phyloP scores from a whole-genome alignment of 2,888 invertebrate species.

The Ophion slaviceki region DNA sequence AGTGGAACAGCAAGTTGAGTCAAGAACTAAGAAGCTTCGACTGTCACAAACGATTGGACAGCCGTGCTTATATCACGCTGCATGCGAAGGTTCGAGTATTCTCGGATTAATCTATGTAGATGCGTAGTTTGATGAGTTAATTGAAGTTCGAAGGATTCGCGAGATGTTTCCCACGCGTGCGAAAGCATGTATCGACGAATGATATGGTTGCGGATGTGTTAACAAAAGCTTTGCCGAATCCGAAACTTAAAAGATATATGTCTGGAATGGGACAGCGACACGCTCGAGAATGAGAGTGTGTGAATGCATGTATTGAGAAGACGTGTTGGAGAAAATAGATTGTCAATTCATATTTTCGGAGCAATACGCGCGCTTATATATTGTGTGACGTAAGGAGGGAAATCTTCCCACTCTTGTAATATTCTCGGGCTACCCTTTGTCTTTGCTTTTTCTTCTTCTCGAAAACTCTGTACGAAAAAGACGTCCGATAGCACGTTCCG shows the following conservation, averaged over 20 bases:
- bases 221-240: conserved; percentile 56
- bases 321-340: conserved; percentile 28
- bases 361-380: neutral
- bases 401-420: too few species aligned
- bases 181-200: conserved; percentile 43
- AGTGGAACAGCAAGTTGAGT: conserved; percentile 36
- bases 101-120: conserved; percentile 43
- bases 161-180: neutral
- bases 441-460: too few species aligned
- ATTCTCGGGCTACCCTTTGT: too few species aligned
- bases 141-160: conserved; percentile 7
- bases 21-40: conserved; percentile 19
- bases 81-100: conserved; percentile 19
- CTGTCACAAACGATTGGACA: conserved; percentile 39
- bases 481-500: too few species aligned
- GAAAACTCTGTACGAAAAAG: too few species aligned
- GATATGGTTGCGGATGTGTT: conserved; percentile 52
- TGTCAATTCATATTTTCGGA: neutral
- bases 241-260: conserved; percentile 22
- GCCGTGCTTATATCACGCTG: conserved; percentile 29
- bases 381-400: too few species aligned
- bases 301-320: conserved; percentile 38
- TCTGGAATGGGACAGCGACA: conserved; percentile 18
- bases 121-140: conserved; percentile 43
- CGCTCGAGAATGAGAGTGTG: conserved; percentile 8